These are phyloP conservation scores for Sphecodes monilicornis DNA, from an alignment of 2,888 invertebrate species.

Conservation along the genomic window DNA sequence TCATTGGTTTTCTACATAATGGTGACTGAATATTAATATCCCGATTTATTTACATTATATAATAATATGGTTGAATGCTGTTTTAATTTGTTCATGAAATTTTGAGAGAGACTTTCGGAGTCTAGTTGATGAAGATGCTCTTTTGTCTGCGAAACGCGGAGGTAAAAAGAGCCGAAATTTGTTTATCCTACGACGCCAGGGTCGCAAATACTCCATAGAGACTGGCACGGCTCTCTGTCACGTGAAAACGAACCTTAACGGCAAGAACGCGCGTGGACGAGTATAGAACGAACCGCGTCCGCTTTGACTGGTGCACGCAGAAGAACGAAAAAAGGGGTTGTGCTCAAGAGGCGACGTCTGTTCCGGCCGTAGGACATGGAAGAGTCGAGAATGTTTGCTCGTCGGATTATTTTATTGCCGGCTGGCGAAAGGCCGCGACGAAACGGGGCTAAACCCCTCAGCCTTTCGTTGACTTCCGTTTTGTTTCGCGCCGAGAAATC, in stretches of 20 bases:
- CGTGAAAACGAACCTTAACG: slow-evolving; percentile 16
- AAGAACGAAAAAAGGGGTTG: slow-evolving; percentile 44
- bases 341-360: slow-evolving; percentile 61
- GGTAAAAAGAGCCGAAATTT: not conserved
- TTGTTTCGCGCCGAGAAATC: slow-evolving; percentile 20
- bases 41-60: no score
- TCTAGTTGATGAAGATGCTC: not conserved
- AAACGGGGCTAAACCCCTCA: slow-evolving; percentile 35
- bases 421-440: slow-evolving; percentile 43
- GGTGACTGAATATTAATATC: no score
- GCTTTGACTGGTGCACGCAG: slow-evolving; percentile 52
- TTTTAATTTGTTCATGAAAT: not conserved
- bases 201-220: not conserved
- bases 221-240: not conserved
- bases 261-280: slow-evolving; percentile 42
- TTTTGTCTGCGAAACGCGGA: not conserved
- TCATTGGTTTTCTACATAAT: no score
- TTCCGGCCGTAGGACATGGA: slow-evolving; percentile 46
- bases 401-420: slow-evolving; percentile 63
- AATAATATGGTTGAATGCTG: no score
- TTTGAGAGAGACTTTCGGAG: not conserved
- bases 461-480: slow-evolving; percentile 35
- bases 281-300: slow-evolving; percentile 29
- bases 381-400: slow-evolving; percentile 61
- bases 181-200: not conserved